Percentiles rank a stretch among this genome's conserved stretches.
phyloP scores from a whole-genome alignment of 2,888 invertebrate species.

The Chalcis sispes region DNA sequence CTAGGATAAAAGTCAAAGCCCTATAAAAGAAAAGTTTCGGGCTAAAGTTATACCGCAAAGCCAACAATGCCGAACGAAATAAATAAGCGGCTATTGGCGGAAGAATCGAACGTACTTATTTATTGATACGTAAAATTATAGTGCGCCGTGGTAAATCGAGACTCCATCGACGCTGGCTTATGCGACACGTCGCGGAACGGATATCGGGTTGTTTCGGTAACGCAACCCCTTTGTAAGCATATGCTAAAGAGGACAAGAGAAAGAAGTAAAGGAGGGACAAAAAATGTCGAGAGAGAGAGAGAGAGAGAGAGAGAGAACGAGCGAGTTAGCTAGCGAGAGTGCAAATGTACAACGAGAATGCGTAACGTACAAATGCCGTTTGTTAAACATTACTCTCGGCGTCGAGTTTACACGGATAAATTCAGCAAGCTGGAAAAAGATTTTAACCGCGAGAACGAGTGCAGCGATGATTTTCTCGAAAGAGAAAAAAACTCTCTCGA shows the following conservation, averaged over 20 bases:
- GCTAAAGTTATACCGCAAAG: background rate
- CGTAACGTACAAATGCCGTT: background rate
- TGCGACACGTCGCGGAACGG: slow-evolving; percentile 17
- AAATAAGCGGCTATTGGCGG: slow-evolving; percentile 21
- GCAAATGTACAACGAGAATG: background rate
- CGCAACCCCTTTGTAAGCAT: slow-evolving; percentile 32
- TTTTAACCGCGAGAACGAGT: background rate
- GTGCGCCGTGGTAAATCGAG: slow-evolving; percentile 28
- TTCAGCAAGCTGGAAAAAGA: slow-evolving; percentile 5
- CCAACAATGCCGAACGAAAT: background rate
- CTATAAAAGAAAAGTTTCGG: background rate
- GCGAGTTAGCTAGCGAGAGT: too few species aligned
- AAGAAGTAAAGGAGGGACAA: background rate
- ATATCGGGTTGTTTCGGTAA: slow-evolving; percentile 38
- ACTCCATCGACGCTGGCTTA: slow-evolving; percentile 8
- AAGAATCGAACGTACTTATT: slow-evolving; percentile 39
- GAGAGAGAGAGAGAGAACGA: background rate
- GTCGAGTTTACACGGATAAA: background rate
- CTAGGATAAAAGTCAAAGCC: background rate
- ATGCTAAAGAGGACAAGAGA: background rate
- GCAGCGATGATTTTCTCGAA: background rate
- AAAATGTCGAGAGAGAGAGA: slow-evolving; percentile 1
- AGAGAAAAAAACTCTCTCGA: too few species aligned
- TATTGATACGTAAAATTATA: slow-evolving; percentile 48
- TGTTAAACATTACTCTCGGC: background rate